A percentile compares a stretch with the other conserved stretches of the same genome.
Conservation (phyloP, 1,140 invertebrate species). For the Drosophila lini region DNA sequence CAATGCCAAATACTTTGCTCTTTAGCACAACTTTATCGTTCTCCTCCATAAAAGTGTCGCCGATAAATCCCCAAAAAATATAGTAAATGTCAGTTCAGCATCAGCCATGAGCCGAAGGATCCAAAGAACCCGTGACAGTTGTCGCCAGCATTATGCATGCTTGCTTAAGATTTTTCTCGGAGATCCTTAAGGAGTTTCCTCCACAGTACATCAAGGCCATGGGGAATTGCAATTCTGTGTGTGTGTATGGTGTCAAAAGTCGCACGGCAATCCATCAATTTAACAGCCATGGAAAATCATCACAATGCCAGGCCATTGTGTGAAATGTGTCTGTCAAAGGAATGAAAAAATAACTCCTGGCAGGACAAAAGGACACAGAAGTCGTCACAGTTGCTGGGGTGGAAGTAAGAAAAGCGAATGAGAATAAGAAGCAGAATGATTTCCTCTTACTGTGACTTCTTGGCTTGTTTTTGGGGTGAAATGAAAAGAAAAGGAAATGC, state of each 20-base stretch:
- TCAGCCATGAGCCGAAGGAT: constrained; percentile 15
- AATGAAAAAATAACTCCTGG: constrained; percentile 31
- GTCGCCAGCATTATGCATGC: constrained; percentile 55
- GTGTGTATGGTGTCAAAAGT: constrained; percentile 72
- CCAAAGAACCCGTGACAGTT: constrained; percentile 29
- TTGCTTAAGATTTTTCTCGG: constrained; percentile 50
- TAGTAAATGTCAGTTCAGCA: constrained; percentile 43
- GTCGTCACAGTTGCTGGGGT: constrained; percentile 49
- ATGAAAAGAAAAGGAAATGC: constrained; percentile 24
- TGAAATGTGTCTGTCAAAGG: constrained; percentile 59
- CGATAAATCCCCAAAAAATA: constrained; percentile 30
- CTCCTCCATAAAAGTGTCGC: constrained; percentile 46
- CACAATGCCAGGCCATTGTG: constrained; percentile 68
- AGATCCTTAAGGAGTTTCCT: constrained; percentile 40
- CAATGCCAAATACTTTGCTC: constrained; percentile 28
- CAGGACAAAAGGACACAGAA: constrained; percentile 61
- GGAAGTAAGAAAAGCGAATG: constrained; percentile 40
- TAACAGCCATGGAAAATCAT: constrained; percentile 75
- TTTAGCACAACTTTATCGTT: constrained; percentile 32
- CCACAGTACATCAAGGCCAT: constrained; percentile 8
- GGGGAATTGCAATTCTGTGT: constrained; percentile 63
- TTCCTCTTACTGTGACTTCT: constrained; percentile 58
- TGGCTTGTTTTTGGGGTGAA: constrained; percentile 36
- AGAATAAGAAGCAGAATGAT: constrained; percentile 47
- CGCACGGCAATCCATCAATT: constrained; percentile 80